A percentile compares a stretch with the other conserved stretches of the same genome.
phyloP scores from a whole-genome alignment of 1,140 invertebrate genomes.

The Drosophila suzukii region DNA sequence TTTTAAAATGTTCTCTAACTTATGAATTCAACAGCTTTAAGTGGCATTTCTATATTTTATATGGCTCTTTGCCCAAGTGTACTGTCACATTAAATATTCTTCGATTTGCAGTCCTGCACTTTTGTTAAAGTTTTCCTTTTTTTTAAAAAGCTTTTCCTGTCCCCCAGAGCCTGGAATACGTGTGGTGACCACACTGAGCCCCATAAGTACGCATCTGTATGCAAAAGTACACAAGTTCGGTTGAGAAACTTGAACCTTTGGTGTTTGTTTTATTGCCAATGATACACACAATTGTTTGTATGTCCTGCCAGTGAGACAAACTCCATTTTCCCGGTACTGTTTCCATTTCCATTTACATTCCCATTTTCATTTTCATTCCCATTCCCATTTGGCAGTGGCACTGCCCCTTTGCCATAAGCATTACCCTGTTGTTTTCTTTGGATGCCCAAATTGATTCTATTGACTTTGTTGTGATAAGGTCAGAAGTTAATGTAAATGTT shows the following conservation, averaged over 20 bases:
- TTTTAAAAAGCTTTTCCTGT: neutral
- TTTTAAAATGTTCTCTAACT: too few relatives aligned
- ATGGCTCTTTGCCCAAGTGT: neutral
- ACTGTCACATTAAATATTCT: slow-evolving; percentile 13
- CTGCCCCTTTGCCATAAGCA: slow-evolving; percentile 3
- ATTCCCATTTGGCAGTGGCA: neutral
- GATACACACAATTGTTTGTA: slow-evolving; percentile 48
- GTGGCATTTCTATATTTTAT: slow-evolving; percentile 2
- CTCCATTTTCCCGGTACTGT: neutral
- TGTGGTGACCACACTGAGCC: slow-evolving; percentile 5
- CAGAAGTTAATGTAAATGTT: slow-evolving; percentile 81
- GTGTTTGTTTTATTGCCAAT: slow-evolving; percentile 71
- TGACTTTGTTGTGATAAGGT: slow-evolving; percentile 79
- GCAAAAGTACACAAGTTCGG: slow-evolving; percentile 33
- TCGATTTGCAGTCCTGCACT: neutral
- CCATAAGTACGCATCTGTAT: slow-evolving; percentile 14
- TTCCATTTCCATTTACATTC: slow-evolving; percentile 18
- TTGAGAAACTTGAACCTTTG: slow-evolving; percentile 55
- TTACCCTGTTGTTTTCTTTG: slow-evolving; percentile 30
- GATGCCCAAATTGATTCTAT: slow-evolving; percentile 72
- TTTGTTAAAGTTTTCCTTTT: neutral
- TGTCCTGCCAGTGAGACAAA: slow-evolving; percentile 10
- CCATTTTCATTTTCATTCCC: slow-evolving; percentile 22
- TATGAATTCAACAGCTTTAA: neutral
- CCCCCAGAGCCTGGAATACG: neutral